Base-by-base conservation (phyloP, 2,888 invertebrate species). In the Eilema caniola region DNA sequence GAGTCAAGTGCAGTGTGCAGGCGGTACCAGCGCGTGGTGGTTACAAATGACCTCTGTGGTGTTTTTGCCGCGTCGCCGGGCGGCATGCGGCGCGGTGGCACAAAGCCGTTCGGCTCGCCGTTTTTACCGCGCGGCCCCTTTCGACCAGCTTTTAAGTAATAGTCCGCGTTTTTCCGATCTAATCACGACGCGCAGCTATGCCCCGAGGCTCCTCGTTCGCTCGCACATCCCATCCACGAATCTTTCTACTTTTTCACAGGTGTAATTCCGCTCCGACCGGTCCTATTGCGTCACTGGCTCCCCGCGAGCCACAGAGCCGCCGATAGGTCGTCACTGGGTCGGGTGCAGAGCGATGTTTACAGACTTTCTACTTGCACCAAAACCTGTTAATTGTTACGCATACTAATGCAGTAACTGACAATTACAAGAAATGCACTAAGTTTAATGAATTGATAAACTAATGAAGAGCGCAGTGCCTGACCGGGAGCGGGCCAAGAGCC, bases 41-140 rank as follows among this genome's bases (percentile, higher is more conserved):
- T 33, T 33, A 10, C 7, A 33, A 33, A 33, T 33, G 33, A 10
- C 33, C 33, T 33, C 33, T 3, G 33, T 12, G 16, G 16, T 41
- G 41, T 41, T 41, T 41, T 41, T 41, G 16, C 4, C 41, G 56
- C 56, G 11, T n/a, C 56, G n/a, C 2, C 56, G n/a, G 33, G 33
- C 33, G 12, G 33, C 33, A 37, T 12, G n/a, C 47, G 57, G 56
- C 57, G 67, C 67, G 53, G 81, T 75, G 67, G 72, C 69, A 73
- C 86, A 86, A 85, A 86, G 88, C 83, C 7, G 56, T 69, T 63
- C 78, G 76, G 59, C 76, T 73, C 77, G 73, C 62, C 75, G 89
- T 92, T 92, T 92, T 92, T 93, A 83, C 82, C 76, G 73, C 79
- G 88, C 90, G 89, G 88, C 84, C 84, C 86, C 88, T 90, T 89